Evolutionary conservation across 2,797 vertebrate genomes (phyloP).

Genomic region (Enteromius mattozi): DNA sequence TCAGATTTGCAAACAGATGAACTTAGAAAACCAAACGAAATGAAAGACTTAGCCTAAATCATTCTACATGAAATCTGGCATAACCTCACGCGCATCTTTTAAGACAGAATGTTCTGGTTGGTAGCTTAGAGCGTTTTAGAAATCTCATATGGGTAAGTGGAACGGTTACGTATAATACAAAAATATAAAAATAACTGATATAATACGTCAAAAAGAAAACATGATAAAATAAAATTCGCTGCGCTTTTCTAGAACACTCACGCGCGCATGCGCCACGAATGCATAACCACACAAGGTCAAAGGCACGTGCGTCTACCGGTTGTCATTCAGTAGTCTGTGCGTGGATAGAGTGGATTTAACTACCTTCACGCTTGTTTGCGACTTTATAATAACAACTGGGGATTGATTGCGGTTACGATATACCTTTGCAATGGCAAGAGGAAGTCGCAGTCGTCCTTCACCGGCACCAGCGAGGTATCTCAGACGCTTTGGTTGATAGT

Average conservation of each 20-base stretch:
- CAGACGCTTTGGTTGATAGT: background rate
- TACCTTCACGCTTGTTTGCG: background rate
- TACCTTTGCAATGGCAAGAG: slow-evolving; percentile 72
- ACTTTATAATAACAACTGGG: background rate
- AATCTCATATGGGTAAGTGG: background rate
- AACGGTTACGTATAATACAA: background rate
- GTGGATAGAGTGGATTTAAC: background rate
- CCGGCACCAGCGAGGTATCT: slow-evolving; percentile 71
- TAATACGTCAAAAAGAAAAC: background rate
- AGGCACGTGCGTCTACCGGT: slow-evolving; percentile 25
- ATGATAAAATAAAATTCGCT: background rate
- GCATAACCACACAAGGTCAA: slow-evolving; percentile 65
- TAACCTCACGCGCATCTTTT: background rate
- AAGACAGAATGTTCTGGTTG: background rate
- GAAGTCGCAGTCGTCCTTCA: slow-evolving; percentile 75
- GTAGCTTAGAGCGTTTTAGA: background rate
- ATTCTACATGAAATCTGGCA: background rate
- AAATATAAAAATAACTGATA: background rate
- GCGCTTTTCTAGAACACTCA: slow-evolving; percentile 4
- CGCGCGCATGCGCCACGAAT: slow-evolving; percentile 58
- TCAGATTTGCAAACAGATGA: background rate
- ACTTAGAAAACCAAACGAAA: background rate
- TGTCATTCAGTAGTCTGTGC: background rate
- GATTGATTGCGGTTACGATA: background rate
- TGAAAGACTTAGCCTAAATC: background rate